Base-by-base conservation (phyloP, 2,113 vertebrate species). In the Tor tambroides region DNA sequence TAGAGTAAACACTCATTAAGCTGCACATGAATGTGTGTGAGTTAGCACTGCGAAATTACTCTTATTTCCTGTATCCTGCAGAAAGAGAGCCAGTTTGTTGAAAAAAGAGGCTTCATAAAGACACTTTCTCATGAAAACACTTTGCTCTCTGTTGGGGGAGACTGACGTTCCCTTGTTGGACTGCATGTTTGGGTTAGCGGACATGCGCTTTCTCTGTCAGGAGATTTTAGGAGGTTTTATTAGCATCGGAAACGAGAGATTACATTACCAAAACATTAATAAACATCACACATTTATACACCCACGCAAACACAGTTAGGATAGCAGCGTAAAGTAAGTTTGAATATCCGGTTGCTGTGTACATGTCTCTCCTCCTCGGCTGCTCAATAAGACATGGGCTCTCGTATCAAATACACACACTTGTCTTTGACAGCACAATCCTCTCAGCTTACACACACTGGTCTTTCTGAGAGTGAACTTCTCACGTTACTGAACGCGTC, bases 401-500 rank as follows among this genome's bases (percentile, higher is more conserved):
- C 74, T 77, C 43, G 63, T 67, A 87, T 74, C 81, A 61, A 28
- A 49, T 61, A 67, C 56, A 46, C 54, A 74, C 2, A 23, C 35
- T 41, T 74, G 78, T 51, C 30, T 67, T 41, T 54, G 26, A 67
- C 23, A 5, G 41, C 15, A 72, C 26, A 51, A 69, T 61, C 59
- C 56, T 71, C 80, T 86, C 78, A 35, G 49, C 38, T 76, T 65
- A 83, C 86, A 82, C 69, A 59, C 61, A 88, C 61, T n/a, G 43
- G 71, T 41, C 72, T 83, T 46, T 76, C 63, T 46, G 84, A 77
- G 83, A 38, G 85, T 43, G 54, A 6, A 89, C 61, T 85, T 85
- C 85, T 92, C 90, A 89, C 87, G 87, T 93, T 91, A 85, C 91
- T 54, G 11, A 71, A 61, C 28, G 46, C 30, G 76, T 87, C 87